These are phyloP conservation scores for Calliopsis andreniformis DNA, from an alignment of 1,140 invertebrate species.

Conservation along the genomic window DNA sequence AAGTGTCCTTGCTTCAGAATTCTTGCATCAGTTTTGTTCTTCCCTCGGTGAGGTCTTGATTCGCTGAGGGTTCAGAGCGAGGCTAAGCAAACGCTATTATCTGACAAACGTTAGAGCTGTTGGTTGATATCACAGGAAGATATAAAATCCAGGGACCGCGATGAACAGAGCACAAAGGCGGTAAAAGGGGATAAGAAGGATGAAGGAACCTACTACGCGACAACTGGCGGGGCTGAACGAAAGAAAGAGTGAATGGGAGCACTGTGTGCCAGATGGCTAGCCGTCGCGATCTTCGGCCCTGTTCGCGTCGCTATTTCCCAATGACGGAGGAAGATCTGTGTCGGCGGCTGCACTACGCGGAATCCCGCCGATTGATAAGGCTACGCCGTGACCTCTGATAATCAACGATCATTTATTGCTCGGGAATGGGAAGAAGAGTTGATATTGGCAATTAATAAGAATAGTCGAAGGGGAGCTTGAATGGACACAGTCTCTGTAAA, in stretches of 20 bases:
- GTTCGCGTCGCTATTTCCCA: slow-evolving; percentile 56
- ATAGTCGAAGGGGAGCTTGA: slow-evolving; percentile 5
- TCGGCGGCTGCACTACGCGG: slow-evolving; percentile 20
- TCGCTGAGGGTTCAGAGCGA: too few relatives aligned
- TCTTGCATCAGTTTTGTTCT: too few relatives aligned
- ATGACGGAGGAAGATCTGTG: slow-evolving; percentile 56
- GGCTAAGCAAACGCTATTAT: slow-evolving; percentile 45
- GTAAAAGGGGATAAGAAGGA: slow-evolving; percentile 47
- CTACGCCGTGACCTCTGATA: slow-evolving; percentile 25
- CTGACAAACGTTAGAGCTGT: slow-evolving; percentile 15
- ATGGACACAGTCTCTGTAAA: slow-evolving; percentile 24
- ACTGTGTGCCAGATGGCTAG: slow-evolving; percentile 67
- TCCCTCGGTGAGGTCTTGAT: too few relatives aligned
- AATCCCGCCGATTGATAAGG: slow-evolving; percentile 2
- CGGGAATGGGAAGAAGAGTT: neutral
- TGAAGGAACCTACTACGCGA: slow-evolving; percentile 49
- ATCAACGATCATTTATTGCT: slow-evolving; percentile 39
- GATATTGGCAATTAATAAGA: slow-evolving; percentile 29
- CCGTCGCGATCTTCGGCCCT: slow-evolving; percentile 5
- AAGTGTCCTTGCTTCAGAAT: too few relatives aligned
- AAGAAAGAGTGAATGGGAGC: slow-evolving; percentile 67
- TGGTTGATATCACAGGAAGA: slow-evolving; percentile 49
- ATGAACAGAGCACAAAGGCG: slow-evolving; percentile 44
- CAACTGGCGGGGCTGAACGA: slow-evolving; percentile 17
- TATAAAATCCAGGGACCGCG: slow-evolving; percentile 38